These are phyloP conservation scores for Eilema griseolum DNA, from an alignment of 2,888 invertebrate genomes.

Conservation along the genomic window DNA sequence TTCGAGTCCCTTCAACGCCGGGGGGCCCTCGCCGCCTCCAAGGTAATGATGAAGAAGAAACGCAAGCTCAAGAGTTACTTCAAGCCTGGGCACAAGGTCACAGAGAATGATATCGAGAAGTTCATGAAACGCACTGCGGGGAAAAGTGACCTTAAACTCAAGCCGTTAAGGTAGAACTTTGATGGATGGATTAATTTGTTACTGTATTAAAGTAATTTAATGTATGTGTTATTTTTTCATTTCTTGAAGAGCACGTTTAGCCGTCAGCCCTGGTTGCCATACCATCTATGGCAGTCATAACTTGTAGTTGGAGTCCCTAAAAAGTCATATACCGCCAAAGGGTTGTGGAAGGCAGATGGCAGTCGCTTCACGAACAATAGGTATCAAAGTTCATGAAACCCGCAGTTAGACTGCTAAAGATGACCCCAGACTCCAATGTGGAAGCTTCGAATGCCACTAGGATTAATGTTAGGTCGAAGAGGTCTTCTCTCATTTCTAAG, in stretches of 20 bases:
- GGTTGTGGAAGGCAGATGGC: no score
- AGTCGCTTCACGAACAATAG: no score
- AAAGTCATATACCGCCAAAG: no score
- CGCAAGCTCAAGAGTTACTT: constrained; percentile 91
- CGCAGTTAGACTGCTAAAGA: no score
- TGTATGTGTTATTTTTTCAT: constrained; percentile 6
- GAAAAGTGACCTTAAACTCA: constrained; percentile 46
- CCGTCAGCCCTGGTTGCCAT: no score
- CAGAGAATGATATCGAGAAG: constrained; percentile 82
- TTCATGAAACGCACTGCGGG: constrained; percentile 57
- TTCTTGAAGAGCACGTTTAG: no score
- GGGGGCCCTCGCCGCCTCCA: constrained; percentile 94
- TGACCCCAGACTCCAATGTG: no score
- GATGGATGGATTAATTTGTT: constrained; percentile 14
- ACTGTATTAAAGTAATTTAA: constrained; percentile 36
- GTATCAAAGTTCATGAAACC: no score
- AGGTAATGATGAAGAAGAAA: constrained; percentile 89
- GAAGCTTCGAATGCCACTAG: no score
- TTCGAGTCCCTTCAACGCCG: constrained; percentile 96
- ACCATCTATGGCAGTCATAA: no score
- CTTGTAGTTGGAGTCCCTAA: no score
- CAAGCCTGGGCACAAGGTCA: constrained; percentile 86
- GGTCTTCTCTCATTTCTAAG: constrained; percentile 1
- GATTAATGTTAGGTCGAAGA: no score
- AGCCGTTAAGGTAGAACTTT: constrained; percentile 6